Base-by-base conservation (phyloP, 2,888 invertebrate genomes). In the Zonitis immaculata region DNA sequence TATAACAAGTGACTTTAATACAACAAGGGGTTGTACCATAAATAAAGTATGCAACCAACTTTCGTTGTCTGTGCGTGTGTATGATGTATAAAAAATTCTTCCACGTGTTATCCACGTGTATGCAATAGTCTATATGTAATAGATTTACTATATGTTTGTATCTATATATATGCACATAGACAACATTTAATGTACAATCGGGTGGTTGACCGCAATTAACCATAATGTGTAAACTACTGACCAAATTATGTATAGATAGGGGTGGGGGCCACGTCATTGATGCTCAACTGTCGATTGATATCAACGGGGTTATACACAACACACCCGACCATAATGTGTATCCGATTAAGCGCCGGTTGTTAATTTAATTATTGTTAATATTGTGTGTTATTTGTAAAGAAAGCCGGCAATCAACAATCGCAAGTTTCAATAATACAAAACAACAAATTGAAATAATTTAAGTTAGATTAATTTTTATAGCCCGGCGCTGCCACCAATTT, bases 141-240 rank as follows among this genome's bases (percentile, higher is more conserved):
- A 35, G 18, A 35, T 35, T 35, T 35, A 18, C 18, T 35, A 11
- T 35, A 4, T 30, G 12, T 30, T 7, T 26, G 11, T 43, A 12
- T 43, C 6, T 22, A 16, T 35, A n/a, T n/a, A n/a, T n/a, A n/a
- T n/a, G 14, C 35, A 35, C 35, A 35, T 35, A 35, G 35, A 18
- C 35, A 52, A 52, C 56, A 64, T 66, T 74, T 75, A 75, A 75
- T 75, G 75, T 74, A 73, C 75, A 75, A 72, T 74, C 69, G 71
- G 71, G 75, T 69, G 75, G 75, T 61, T 66, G 66, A 71, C 76
- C 76, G 73, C 76, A 76, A 76, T 76, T 75, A 76, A 73, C 75
- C 74, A 75, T 76, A 76, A 76, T 76, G 76, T 75, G 76, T 76
- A 75, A 75, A 74, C 76, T 75, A 74, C 71, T 75, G 75, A 74